Conservation (phyloP, 1,140 invertebrate genomes). For the Berghia stephanieae region DNA sequence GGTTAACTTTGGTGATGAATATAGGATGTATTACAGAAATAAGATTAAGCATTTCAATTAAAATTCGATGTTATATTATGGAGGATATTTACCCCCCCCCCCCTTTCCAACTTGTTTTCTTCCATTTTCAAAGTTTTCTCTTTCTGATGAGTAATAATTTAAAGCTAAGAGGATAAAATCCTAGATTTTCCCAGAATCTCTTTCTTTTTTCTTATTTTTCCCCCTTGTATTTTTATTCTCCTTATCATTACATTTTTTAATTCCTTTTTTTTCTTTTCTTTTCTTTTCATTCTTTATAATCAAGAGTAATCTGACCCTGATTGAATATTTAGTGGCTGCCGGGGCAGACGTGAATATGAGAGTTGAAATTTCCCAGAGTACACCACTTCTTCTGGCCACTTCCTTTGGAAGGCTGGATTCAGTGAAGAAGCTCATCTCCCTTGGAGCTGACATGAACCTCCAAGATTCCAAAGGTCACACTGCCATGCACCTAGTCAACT, state of each 20-base stretch:
- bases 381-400: conserved; percentile 14
- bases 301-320: conserved; percentile 23
- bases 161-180: too few species aligned
- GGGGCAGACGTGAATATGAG: conserved; percentile 25
- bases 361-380: neutral
- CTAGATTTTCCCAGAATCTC: too few species aligned
- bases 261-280: neutral
- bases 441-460: conserved; percentile 17
- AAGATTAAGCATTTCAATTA: too few species aligned
- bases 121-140: too few species aligned
- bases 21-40: too few species aligned
- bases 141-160: too few species aligned
- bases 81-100: too few species aligned
- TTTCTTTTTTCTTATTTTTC: too few species aligned
- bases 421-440: neutral
- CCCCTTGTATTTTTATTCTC: neutral
- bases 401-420: conserved; percentile 4
- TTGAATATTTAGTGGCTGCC: conserved; percentile 12
- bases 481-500: conserved; percentile 20
- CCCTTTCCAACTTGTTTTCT: too few species aligned
- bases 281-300: too few species aligned
- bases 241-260: neutral
- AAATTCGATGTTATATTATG: too few species aligned
- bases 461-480: conserved; percentile 20
- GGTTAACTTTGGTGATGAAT: too few species aligned